phyloP scores from a whole-genome alignment of 2,888 invertebrate genomes.

The Macaria liturata region DNA sequence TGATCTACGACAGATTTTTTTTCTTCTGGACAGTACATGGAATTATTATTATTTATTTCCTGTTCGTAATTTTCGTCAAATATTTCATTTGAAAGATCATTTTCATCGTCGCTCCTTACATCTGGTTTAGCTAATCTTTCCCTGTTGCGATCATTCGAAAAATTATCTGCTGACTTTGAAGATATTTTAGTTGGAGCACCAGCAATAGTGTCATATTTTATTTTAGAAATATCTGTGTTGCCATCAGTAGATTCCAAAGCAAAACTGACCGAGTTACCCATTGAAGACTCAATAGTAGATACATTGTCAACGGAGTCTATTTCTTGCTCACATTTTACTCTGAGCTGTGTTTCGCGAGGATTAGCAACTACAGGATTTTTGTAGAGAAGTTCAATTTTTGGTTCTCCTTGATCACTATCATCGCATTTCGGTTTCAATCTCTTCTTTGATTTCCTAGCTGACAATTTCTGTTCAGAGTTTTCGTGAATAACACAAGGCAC shows the following conservation, averaged over 20 bases:
- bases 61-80: constrained; percentile 60
- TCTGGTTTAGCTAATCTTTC: constrained; percentile 22
- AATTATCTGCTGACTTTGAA: constrained; percentile 1
- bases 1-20: constrained; percentile 48
- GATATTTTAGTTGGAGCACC: constrained; percentile 1
- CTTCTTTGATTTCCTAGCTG: constrained; percentile 37
- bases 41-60: constrained; percentile 52
- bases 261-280: constrained; percentile 40
- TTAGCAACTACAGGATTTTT: constrained; percentile 65
- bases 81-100: constrained; percentile 54
- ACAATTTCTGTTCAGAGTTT: constrained; percentile 45
- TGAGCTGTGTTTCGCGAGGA: constrained; percentile 48
- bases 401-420: constrained; percentile 37
- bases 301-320: constrained; percentile 43
- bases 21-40: constrained; percentile 54
- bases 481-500: constrained; percentile 71
- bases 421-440: constrained; percentile 29
- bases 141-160: constrained; percentile 1
- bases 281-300: constrained; percentile 36
- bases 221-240: constrained; percentile 3
- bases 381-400: constrained; percentile 63
- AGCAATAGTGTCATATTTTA: constrained; percentile 23
- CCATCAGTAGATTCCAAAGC: constrained; percentile 30
- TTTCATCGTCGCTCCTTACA: constrained; percentile 37
- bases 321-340: constrained; percentile 36